A percentile compares a stretch with the other conserved stretches of the same genome.
Conservation (phyloP, 2,113 vertebrate genomes). For the Brienomyrus brachyistius region DNA sequence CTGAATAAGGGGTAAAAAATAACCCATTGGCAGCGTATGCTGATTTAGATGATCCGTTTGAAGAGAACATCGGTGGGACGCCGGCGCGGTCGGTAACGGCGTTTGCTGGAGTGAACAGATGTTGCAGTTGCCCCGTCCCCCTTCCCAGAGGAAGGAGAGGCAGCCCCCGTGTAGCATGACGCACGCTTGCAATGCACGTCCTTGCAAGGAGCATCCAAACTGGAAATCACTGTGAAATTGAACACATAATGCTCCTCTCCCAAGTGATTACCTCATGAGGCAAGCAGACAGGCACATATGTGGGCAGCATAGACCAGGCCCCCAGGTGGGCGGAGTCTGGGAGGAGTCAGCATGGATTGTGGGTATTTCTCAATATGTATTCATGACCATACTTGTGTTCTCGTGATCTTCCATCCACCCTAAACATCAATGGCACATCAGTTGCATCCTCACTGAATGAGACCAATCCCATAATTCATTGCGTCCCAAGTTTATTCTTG, state of each 20-base stretch:
- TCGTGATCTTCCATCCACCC: not conserved
- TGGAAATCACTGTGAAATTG: not conserved
- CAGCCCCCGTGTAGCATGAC: not conserved
- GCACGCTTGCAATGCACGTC: not conserved
- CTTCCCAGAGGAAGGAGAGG: not conserved
- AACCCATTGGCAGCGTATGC: not conserved
- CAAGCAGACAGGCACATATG: not conserved
- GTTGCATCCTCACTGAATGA: not conserved
- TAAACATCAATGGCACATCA: not conserved
- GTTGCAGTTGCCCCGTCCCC: not conserved
- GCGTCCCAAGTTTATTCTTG: not conserved
- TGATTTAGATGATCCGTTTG: not conserved
- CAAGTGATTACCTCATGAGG: not conserved
- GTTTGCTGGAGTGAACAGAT: not conserved
- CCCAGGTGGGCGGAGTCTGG: not conserved
- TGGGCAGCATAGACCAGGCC: not conserved
- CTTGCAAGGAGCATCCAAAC: not conserved
- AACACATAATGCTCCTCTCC: not conserved
- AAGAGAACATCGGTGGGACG: not conserved
- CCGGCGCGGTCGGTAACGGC: not conserved
- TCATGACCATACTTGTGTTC: not conserved
- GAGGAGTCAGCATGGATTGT: not conserved
- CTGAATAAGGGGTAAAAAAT: not conserved
- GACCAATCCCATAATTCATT: not conserved
- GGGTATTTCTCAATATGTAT: not conserved